These are phyloP conservation scores for Camponotus floridanus DNA, from an alignment of 1,140 invertebrate genomes.

Conservation along the genomic window DNA sequence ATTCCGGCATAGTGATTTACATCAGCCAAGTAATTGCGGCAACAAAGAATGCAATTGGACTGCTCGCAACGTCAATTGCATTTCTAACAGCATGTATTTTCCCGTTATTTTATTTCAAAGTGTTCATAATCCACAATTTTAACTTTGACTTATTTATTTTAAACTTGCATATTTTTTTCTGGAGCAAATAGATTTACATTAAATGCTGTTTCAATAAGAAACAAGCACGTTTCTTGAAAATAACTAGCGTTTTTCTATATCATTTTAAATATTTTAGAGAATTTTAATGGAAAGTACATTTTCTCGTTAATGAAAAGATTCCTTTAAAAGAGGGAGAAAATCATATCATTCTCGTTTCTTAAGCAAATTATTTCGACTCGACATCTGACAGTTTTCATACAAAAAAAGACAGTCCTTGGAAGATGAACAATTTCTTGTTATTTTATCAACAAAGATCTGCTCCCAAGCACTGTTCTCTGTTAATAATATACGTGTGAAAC, in stretches of 20 bases:
- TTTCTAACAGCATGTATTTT: neutral
- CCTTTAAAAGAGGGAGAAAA: too few species aligned
- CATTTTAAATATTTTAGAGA: neutral
- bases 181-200: neutral
- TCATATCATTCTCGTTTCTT: too few species aligned
- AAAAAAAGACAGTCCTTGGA: too few species aligned
- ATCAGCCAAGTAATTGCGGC: slow-evolving; percentile 2
- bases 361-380: too few species aligned
- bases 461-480: too few species aligned
- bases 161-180: neutral
- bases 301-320: too few species aligned
- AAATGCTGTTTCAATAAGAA: slow-evolving; percentile 14
- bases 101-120: slow-evolving; percentile 5
- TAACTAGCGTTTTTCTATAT: neutral
- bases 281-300: neutral
- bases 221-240: neutral
- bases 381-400: too few species aligned
- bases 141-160: slow-evolving; percentile 1
- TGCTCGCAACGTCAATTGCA: slow-evolving; percentile 8
- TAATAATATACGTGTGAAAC: too few species aligned
- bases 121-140: neutral
- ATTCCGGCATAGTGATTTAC: neutral
- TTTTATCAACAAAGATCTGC: too few species aligned
- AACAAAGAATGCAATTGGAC: slow-evolving; percentile 8
- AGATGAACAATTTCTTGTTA: too few species aligned